A percentile compares a stretch with the other conserved stretches of the same genome.
Evolutionary conservation across 37 sponge, comb jelly and placozoan species (phyloP).

Genomic region (Mnemiopsis leidyi): DNA sequence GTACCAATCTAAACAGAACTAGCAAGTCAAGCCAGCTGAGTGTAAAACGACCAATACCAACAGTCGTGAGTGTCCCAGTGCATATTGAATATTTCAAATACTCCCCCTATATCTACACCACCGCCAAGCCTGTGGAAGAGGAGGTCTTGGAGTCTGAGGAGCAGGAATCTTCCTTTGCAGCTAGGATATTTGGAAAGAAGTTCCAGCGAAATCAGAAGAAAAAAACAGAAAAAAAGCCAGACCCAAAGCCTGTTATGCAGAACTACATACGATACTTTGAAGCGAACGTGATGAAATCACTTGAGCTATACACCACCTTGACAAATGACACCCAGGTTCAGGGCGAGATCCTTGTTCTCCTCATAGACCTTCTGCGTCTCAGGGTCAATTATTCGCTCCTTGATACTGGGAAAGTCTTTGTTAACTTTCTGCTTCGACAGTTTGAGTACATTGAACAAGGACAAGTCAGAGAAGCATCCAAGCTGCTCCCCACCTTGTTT

Average conservation of each 20-base stretch:
- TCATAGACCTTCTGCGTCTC: constrained; percentile 31
- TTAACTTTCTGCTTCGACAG: constrained; percentile 56
- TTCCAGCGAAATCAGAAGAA: constrained; percentile 19
- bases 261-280: constrained; percentile 60
- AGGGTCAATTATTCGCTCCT: constrained; percentile 53
- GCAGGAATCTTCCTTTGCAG: constrained; percentile 19
- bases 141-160: neutral
- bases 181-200: constrained; percentile 53
- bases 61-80: neutral
- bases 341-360: constrained; percentile 44
- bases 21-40: neutral
- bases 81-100: constrained; percentile 53
- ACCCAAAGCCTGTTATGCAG: constrained; percentile 38
- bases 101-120: constrained; percentile 53
- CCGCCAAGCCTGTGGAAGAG: neutral
- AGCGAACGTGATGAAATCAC: constrained; percentile 12
- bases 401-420: constrained; percentile 61
- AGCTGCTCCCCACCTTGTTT: constrained; percentile 34
- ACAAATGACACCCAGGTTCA: constrained; percentile 52
- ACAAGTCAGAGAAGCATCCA: constrained; percentile 61
- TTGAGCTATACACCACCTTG: constrained; percentile 31
- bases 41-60: neutral
- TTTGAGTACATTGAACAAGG: constrained; percentile 63
- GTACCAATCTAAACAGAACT: neutral
- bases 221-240: neutral